Conservation (phyloP, 2,797 vertebrate genomes). For the Sebastes oblongus region DNA sequence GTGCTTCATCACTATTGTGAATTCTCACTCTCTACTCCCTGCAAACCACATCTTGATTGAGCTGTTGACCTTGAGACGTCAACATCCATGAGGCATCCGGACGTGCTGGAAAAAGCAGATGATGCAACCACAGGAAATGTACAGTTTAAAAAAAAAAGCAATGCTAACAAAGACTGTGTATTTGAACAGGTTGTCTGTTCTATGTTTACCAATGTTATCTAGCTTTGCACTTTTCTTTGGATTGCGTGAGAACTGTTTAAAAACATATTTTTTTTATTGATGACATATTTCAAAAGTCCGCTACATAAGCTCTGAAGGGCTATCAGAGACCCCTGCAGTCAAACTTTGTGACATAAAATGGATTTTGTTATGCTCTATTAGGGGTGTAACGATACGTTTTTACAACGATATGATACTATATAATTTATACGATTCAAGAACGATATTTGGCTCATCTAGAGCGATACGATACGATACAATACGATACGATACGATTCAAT, state of each 20-base stretch:
- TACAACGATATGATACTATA: too few species aligned
- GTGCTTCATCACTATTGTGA: neutral
- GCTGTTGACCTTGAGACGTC: slow-evolving; percentile 40
- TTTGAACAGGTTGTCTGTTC: neutral
- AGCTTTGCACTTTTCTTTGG: neutral
- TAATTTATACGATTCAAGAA: too few species aligned
- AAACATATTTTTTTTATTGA: neutral
- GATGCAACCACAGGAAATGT: slow-evolving; percentile 55
- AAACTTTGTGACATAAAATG: neutral
- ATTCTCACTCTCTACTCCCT: neutral
- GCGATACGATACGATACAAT: too few species aligned
- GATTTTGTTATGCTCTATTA: neutral
- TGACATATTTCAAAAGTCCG: neutral
- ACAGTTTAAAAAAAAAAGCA: neutral
- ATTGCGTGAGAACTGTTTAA: neutral
- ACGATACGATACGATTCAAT: too few species aligned
- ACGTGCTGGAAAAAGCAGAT: slow-evolving; percentile 7
- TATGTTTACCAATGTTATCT: neutral
- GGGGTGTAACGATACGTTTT: too few species aligned
- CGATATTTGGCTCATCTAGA: too few species aligned
- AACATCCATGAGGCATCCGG: slow-evolving; percentile 7
- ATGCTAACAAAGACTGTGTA: neutral
- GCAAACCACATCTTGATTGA: neutral
- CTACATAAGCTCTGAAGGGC: neutral
- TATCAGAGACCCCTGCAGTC: neutral